Percentiles rank a stretch among this genome's conserved stretches.
Evolutionary conservation across 1,140 invertebrate species (phyloP).

Genomic region (Bacillus rossius): DNA sequence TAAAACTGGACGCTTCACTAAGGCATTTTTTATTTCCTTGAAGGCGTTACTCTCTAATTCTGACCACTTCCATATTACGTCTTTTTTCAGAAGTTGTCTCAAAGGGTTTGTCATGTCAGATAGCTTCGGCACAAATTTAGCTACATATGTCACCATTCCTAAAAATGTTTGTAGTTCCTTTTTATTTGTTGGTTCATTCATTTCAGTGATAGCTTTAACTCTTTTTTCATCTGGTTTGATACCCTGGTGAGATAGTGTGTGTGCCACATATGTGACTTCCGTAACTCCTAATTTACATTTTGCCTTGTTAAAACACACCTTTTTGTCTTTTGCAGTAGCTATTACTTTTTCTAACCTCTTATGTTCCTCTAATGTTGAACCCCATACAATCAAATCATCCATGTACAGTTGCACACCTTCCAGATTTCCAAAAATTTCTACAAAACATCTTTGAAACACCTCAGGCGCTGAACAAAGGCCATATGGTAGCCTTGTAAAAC

Average conservation of each 20-base stretch:
- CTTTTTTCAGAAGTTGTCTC: constrained; percentile 24
- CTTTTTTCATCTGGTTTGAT: constrained; percentile 31
- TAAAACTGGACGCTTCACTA: constrained; percentile 28
- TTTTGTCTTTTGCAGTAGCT: constrained; percentile 23
- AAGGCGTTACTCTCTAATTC: constrained; percentile 24
- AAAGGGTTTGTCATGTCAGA: constrained; percentile 24
- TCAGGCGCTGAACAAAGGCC: too few relatives aligned
- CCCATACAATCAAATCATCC: constrained; percentile 31
- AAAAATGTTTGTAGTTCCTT: constrained; percentile 24
- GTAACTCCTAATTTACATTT: constrained; percentile 30
- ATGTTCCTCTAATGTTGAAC: constrained; percentile 30
- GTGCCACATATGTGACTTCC: constrained; percentile 32
- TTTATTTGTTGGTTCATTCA: constrained; percentile 22
- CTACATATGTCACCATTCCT: constrained; percentile 33
- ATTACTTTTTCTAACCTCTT: constrained; percentile 32
- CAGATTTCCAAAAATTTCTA: too few relatives aligned
- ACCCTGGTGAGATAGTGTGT: constrained; percentile 24
- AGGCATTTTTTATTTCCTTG: constrained; percentile 25
- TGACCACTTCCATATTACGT: constrained; percentile 24
- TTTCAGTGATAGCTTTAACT: constrained; percentile 34
- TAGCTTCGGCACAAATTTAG: constrained; percentile 33
- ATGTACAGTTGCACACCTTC: not conserved
- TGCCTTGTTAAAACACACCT: constrained; percentile 29
- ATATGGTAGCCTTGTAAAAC: too few relatives aligned
- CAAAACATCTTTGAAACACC: too few relatives aligned